Evolutionary conservation across 2,888 invertebrate species (phyloP).

Genomic region (Drosophila kanekoi): DNA sequence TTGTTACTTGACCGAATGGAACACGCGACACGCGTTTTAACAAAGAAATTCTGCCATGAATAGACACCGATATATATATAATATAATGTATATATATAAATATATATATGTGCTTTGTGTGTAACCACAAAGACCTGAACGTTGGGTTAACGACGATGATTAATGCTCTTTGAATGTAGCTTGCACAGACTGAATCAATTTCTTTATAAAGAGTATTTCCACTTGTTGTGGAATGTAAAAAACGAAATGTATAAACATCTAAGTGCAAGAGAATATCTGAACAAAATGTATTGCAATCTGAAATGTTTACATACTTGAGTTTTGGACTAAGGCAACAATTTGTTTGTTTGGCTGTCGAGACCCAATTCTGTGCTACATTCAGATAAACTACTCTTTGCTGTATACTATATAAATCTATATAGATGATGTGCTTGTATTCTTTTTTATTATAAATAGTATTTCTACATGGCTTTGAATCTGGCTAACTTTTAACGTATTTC

Average conservation of each 20-base stretch:
- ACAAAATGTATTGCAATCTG: conserved; percentile 25
- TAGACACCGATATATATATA: conserved; percentile 1
- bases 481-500: conserved; percentile 44
- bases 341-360: conserved; percentile 1
- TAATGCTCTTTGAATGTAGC: conserved; percentile 25
- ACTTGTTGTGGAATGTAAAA: background rate
- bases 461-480: conserved; percentile 51
- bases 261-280: background rate
- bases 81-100: conserved; percentile 5
- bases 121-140: conserved; percentile 21
- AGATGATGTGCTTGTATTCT: conserved; percentile 17
- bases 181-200: conserved; percentile 9
- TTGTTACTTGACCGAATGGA: conserved; percentile 29
- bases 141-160: conserved; percentile 18
- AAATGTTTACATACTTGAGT: conserved; percentile 38
- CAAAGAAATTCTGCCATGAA: conserved; percentile 17
- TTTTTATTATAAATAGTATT: conserved; percentile 60
- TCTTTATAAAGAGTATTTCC: background rate
- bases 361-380: conserved; percentile 11
- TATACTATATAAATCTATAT: background rate
- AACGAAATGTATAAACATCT: conserved; percentile 4
- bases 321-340: conserved; percentile 26
- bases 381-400: background rate
- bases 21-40: conserved; percentile 9
- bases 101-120: conserved; percentile 24